A percentile compares a stretch with the other conserved stretches of the same genome.
Evolutionary conservation across 1,140 invertebrate species (phyloP).

Genomic region (Pseudomyrmex pallidus): DNA sequence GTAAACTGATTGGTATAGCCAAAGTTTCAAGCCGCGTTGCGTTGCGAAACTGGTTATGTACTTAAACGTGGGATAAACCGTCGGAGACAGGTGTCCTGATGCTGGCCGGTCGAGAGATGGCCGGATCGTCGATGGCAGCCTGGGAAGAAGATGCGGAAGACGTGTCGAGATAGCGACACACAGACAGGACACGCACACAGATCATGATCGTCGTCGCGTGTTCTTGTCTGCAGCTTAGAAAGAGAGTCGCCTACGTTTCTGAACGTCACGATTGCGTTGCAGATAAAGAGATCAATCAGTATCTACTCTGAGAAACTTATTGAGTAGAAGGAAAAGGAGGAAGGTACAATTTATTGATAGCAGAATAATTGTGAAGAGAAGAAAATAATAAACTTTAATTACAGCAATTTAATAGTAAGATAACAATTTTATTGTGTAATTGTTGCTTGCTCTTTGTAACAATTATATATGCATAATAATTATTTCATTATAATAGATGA

Average conservation of each 20-base stretch:
- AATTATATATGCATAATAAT: neutral
- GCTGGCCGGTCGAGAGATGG: constrained; percentile 30
- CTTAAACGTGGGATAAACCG: constrained; percentile 70
- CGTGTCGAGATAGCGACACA: constrained; percentile 18
- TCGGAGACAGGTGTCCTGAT: constrained; percentile 67
- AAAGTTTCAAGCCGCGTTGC: constrained; percentile 50
- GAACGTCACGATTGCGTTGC: constrained; percentile 37
- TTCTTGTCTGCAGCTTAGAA: constrained; percentile 21
- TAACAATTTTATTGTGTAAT: neutral
- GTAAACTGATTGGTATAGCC: constrained; percentile 49
- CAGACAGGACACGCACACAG: neutral
- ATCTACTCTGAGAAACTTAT: constrained; percentile 15
- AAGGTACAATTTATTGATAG: neutral
- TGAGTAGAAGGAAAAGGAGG: neutral
- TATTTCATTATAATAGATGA: neutral
- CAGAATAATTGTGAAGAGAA: neutral
- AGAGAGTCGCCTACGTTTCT: constrained; percentile 2
- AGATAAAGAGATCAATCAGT: constrained; percentile 55
- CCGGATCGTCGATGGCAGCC: constrained; percentile 33
- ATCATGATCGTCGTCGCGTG: constrained; percentile 7
- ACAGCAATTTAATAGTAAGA: neutral
- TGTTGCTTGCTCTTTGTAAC: neutral
- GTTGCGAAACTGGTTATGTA: constrained; percentile 72
- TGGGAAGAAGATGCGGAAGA: constrained; percentile 60
- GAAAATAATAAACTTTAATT: constrained; percentile 8